Evolutionary conservation across 2,113 vertebrate genomes (phyloP).

Genomic region (Syrrhaptes paradoxus): DNA sequence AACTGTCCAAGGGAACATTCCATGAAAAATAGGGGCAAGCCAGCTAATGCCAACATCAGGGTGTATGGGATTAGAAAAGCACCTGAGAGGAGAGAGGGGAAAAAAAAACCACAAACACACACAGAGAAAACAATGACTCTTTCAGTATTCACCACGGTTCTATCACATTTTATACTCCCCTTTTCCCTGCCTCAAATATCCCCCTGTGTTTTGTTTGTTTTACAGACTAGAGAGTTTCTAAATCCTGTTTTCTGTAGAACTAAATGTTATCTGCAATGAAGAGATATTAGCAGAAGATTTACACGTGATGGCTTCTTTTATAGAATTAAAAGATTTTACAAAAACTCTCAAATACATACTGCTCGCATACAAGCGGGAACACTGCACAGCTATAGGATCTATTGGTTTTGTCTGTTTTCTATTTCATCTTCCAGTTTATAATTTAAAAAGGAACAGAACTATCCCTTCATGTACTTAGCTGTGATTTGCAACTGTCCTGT

Average conservation of each 20-base stretch:
- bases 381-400: background rate
- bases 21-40: conserved; percentile 92
- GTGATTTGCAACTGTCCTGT: background rate
- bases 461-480: background rate
- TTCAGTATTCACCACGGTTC: background rate
- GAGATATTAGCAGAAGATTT: background rate
- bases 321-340: background rate
- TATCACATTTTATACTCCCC: background rate
- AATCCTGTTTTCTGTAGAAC: background rate
- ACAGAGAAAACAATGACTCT: background rate
- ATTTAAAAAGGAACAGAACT: background rate
- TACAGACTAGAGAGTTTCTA: background rate
- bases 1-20: conserved; percentile 95
- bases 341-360: background rate
- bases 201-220: background rate
- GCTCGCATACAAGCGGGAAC: background rate
- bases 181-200: background rate
- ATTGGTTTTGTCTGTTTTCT: background rate
- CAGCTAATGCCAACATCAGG: conserved; percentile 88
- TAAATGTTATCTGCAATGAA: background rate
- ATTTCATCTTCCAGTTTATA: background rate
- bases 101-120: background rate
- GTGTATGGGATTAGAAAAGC: conserved; percentile 94
- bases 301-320: background rate
- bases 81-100: conserved; percentile 70